Conservation (phyloP, 2,113 vertebrate genomes). For the Ibidorhyncha struthersii region DNA sequence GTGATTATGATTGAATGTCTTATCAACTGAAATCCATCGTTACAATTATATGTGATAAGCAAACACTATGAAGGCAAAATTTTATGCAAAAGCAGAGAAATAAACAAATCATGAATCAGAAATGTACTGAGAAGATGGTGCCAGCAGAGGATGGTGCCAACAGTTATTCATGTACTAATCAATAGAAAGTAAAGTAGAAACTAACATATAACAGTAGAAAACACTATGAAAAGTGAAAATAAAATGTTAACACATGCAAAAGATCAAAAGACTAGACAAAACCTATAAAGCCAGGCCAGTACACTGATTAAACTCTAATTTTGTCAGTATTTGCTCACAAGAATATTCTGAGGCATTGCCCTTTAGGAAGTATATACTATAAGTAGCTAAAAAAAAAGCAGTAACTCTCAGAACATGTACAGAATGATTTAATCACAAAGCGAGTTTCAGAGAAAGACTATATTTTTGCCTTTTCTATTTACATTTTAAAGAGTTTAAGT, state of each 20-base stretch:
- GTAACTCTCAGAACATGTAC: background rate
- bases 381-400: background rate
- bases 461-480: background rate
- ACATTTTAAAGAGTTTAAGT: conserved; percentile 9
- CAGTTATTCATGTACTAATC: background rate
- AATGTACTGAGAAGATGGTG: background rate
- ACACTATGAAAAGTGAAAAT: background rate
- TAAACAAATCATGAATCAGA: background rate
- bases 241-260: background rate
- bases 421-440: background rate
- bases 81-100: background rate
- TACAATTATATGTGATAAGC: background rate
- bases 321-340: conserved; percentile 7
- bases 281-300: background rate
- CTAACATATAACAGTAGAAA: background rate
- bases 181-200: background rate
- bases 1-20: background rate
- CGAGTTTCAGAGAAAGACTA: background rate
- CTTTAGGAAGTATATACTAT: background rate
- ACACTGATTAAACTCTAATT: conserved; percentile 16
- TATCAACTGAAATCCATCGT: background rate
- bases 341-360: background rate
- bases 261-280: background rate
- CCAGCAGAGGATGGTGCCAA: background rate
- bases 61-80: background rate